Conservation (phyloP, 2,113 vertebrate genomes). For the Dermatemys mawii region DNA sequence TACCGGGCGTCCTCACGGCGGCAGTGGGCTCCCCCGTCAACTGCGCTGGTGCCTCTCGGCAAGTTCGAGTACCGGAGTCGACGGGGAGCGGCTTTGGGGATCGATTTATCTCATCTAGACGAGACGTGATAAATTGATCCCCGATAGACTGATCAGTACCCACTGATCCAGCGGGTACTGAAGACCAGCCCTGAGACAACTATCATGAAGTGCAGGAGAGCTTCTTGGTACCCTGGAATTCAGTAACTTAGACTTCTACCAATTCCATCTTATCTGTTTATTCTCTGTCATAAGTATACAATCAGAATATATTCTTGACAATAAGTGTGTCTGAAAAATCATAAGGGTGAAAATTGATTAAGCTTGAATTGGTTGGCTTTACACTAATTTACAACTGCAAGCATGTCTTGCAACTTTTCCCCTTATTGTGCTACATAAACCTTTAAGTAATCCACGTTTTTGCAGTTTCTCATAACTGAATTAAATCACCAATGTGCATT, state of each 20-base stretch:
- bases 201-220: background rate
- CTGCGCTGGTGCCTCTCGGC: no score
- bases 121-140: no score
- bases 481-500: background rate
- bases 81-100: no score
- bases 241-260: background rate
- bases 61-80: no score
- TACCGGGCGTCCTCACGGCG: no score
- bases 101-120: no score
- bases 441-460: background rate
- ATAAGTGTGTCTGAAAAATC: background rate
- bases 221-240: background rate
- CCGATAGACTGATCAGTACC: no score
- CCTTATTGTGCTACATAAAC: background rate
- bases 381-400: background rate
- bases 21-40: no score
- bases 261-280: background rate
- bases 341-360: background rate
- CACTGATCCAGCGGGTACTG: no score
- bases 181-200: no score
- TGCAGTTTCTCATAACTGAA: background rate
- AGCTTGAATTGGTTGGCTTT: background rate
- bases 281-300: background rate
- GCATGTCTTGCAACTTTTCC: background rate
- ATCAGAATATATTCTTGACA: background rate